Percentiles rank a stretch among this genome's conserved stretches.
Conservation (phyloP, 2,113 vertebrate species). For the Genyomyrus donnyi region DNA sequence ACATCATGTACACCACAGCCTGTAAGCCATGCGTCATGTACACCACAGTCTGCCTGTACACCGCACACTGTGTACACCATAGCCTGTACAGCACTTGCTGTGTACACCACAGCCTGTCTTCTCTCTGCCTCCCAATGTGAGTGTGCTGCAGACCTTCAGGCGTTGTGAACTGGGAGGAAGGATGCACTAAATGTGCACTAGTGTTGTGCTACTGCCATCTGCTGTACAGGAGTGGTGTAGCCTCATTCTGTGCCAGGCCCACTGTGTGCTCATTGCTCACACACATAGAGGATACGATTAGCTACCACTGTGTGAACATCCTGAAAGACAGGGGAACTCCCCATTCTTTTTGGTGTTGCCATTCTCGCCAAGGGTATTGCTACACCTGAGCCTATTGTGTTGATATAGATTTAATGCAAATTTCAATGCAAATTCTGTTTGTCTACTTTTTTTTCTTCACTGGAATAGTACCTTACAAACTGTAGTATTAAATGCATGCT, state of each 20-base stretch:
- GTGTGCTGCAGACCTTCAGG: neutral
- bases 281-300: neutral
- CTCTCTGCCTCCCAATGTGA: neutral
- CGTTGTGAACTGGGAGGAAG: neutral
- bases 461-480: neutral
- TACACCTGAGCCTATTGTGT: neutral
- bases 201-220: slow-evolving; percentile 62
- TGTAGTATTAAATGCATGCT: neutral
- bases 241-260: neutral
- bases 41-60: neutral
- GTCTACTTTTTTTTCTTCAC: neutral
- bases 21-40: too few species aligned
- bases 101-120: neutral
- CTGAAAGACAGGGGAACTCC: neutral
- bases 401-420: neutral
- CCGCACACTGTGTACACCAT: neutral
- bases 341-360: slow-evolving; percentile 4
- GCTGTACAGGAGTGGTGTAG: slow-evolving; percentile 41
- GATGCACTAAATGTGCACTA: slow-evolving; percentile 21
- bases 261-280: neutral
- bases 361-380: neutral
- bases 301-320: neutral
- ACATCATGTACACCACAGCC: too few species aligned
- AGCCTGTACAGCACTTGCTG: neutral
- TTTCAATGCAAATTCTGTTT: neutral